phyloP scores from a whole-genome alignment of 2,113 vertebrate genomes.

The Phaethon lepturus region DNA sequence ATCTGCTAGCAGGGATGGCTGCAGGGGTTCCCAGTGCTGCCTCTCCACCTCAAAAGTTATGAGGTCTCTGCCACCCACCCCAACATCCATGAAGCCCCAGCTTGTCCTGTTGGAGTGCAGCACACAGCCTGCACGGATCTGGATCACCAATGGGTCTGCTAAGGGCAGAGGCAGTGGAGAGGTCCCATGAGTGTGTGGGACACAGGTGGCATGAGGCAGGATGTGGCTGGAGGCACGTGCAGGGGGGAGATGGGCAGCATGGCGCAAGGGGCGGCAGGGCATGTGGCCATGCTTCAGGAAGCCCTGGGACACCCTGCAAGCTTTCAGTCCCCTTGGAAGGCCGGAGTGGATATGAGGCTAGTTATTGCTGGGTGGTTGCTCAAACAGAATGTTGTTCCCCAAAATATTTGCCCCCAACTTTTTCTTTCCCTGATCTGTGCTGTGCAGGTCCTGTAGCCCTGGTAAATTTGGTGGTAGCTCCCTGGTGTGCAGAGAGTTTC shows the following conservation, averaged over 20 bases:
- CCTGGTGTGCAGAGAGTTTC: not conserved
- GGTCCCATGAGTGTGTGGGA: not conserved
- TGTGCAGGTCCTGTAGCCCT: not conserved
- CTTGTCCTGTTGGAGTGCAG: not conserved
- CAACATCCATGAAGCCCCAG: not conserved
- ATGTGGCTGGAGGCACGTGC: not conserved
- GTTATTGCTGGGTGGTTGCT: not conserved
- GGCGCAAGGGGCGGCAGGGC: not conserved
- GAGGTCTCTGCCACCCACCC: not conserved
- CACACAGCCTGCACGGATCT: not conserved
- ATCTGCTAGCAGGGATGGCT: not conserved
- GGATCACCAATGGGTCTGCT: constrained; percentile 2
- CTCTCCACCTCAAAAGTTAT: not conserved
- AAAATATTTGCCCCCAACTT: not conserved
- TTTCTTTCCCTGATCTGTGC: not conserved
- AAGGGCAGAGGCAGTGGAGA: not conserved
- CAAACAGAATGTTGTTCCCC: not conserved
- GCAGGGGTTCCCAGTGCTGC: not conserved
- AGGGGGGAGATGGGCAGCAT: not conserved
- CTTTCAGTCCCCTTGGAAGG: not conserved
- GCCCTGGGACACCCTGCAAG: not conserved
- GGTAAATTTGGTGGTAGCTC: not conserved
- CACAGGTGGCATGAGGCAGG: fast-evolving
- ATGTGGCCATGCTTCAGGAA: not conserved
- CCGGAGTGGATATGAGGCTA: fast-evolving